Evolutionary conservation across 2,888 invertebrate genomes (phyloP).

Genomic region (Heliothis peltigera): DNA sequence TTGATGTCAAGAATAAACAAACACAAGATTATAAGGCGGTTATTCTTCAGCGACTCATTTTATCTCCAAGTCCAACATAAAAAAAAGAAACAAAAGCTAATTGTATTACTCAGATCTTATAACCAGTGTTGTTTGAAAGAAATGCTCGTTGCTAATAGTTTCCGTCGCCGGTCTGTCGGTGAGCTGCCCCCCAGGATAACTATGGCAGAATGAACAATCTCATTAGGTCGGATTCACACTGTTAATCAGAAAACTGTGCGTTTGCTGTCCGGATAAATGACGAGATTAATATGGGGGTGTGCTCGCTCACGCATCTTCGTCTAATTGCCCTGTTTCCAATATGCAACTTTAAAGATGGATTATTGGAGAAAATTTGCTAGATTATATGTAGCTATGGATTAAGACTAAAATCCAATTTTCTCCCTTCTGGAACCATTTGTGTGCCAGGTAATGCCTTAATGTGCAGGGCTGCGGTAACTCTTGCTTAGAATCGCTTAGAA

Average conservation of each 20-base stretch:
- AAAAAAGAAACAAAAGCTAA: slow-evolving; percentile 35
- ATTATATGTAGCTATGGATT: too few species aligned
- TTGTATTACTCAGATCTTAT: slow-evolving; percentile 36
- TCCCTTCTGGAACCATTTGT: too few species aligned
- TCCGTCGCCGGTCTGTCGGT: slow-evolving; percentile 46
- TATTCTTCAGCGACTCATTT: slow-evolving; percentile 11
- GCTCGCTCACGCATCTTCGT: slow-evolving; percentile 28
- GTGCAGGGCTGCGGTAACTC: too few species aligned
- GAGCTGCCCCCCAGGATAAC: slow-evolving; percentile 23
- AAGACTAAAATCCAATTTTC: too few species aligned
- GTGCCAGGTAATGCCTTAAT: too few species aligned
- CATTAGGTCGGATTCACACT: slow-evolving; percentile 55
- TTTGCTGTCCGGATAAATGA: slow-evolving; percentile 30
- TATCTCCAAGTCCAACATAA: slow-evolving; percentile 14
- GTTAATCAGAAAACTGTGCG: slow-evolving; percentile 63
- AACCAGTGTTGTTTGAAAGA: slow-evolving; percentile 23
- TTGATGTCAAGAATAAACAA: not conserved
- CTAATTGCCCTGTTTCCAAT: slow-evolving; percentile 7
- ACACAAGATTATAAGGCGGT: not conserved
- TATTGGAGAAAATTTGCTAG: not conserved
- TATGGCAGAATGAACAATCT: slow-evolving; percentile 35
- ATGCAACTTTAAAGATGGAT: not conserved
- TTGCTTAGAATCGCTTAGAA: too few species aligned
- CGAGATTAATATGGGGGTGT: slow-evolving; percentile 28
- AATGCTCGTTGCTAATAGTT: slow-evolving; percentile 26